Evolutionary conservation across 2,888 invertebrate genomes (phyloP).

Genomic region (Rhyacophila evoluta): DNA sequence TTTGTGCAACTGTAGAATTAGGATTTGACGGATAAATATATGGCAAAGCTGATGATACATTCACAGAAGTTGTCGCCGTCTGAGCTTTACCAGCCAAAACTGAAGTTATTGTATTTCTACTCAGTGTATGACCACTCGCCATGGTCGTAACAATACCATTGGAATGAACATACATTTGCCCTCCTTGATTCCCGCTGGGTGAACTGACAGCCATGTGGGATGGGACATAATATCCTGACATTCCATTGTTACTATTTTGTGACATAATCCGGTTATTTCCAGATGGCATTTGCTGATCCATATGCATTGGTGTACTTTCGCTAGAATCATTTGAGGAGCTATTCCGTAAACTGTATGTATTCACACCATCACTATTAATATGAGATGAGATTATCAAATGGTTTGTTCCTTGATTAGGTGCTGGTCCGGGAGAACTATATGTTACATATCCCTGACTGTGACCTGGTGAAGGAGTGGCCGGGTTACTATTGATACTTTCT

Average conservation of each 20-base stretch:
- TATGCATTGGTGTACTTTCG: background rate
- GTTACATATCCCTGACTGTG: constrained; percentile 63
- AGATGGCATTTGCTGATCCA: constrained; percentile 15
- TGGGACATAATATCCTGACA: constrained; percentile 44
- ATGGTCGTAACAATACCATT: constrained; percentile 67
- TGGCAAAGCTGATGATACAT: constrained; percentile 65
- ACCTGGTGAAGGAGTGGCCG: constrained; percentile 62
- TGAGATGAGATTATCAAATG: constrained; percentile 33
- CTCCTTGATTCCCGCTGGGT: constrained; percentile 34
- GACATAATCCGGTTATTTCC: constrained; percentile 46
- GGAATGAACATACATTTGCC: constrained; percentile 58
- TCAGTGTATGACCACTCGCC: constrained; percentile 81
- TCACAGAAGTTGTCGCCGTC: constrained; percentile 82
- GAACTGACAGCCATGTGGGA: constrained; percentile 35
- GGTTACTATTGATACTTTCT: constrained; percentile 63
- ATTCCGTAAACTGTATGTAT: constrained; percentile 34
- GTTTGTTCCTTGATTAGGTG: constrained; percentile 52
- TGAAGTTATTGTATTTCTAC: constrained; percentile 85
- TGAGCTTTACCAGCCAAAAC: constrained; percentile 82
- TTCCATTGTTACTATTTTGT: constrained; percentile 39
- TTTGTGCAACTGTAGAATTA: constrained; percentile 30
- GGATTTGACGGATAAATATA: constrained; percentile 47
- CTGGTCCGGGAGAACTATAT: constrained; percentile 65
- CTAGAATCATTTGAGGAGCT: constrained; percentile 39
- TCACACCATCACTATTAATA: constrained; percentile 33